Base-by-base conservation (phyloP, 2,888 invertebrate species). In the Parnassius glacialis region DNA sequence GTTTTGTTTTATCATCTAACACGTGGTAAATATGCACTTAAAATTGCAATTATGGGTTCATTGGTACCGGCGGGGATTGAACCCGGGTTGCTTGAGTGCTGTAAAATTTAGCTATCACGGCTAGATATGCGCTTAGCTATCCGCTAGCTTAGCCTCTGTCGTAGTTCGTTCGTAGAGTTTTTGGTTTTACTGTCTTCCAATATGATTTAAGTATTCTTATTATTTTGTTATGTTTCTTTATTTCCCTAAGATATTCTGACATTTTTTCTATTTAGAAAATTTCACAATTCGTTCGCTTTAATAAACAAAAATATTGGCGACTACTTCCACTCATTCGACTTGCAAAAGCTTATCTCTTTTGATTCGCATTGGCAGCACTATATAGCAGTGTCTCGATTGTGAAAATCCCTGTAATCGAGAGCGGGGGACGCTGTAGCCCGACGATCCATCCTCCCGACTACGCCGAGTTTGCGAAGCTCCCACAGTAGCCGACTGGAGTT, bases 401-500 rank as follows among this genome's bases (percentile, higher is more conserved):
- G 13, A 45, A 61, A 57, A 57, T 61, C 61, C 57, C 61, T 20
- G 42, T 43, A 47, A 57, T 53, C 9, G 42, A 42, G 54, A 43
- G 55, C 13, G 47, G 56, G 63, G 63, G 56, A 43, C 43, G 56
- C 3, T 44, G 51, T 34, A 34, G 42, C 50, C 11, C 47, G 13
- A 48, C 47, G 9, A 13, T 13, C 9, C 47, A 13, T 13, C 9
- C 47, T n/a, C 56, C 43, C 57, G 48, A 16, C 2, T 25, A 25
- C 57, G 55, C 16, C n/a, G 61, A 56, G 51, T 34, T 45, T 16
- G 34, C 54, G 50, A 45, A 55, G 58, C 62, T n/a, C 41, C 59
- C 47, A 50, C 59, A 64, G 63, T 64, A 53, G 63, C 44, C 62
- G 41, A 20, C 16, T 50, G 57, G 59, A 64, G 59, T 48, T 64